Conservation (phyloP, 2,113 vertebrate genomes). For the Hippocampus zosterae region DNA sequence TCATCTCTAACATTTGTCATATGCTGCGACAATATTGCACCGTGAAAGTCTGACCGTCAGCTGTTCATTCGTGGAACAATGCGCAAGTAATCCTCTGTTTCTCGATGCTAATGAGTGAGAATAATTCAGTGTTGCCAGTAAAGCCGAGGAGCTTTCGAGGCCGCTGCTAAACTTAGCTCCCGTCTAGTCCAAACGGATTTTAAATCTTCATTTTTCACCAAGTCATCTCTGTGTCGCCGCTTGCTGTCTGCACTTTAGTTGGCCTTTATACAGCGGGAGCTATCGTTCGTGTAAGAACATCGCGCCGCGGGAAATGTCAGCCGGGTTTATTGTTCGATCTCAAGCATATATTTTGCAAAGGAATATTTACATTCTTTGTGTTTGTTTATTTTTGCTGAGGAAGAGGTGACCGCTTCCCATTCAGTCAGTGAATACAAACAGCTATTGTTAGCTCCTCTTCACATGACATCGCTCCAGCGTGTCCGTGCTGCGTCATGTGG, state of each 20-base stretch:
- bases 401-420: neutral
- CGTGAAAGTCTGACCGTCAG: neutral
- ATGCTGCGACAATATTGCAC: neutral
- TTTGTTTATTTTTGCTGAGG: neutral
- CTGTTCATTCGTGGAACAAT: neutral
- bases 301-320: neutral
- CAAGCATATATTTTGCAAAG: neutral
- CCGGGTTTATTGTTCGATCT: neutral
- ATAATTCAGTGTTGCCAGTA: neutral
- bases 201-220: slow-evolving; percentile 1
- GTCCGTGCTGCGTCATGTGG: neutral
- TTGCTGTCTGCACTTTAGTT: neutral
- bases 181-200: neutral
- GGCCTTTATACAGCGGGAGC: neutral
- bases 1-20: neutral
- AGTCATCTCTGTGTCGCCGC: neutral
- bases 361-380: neutral
- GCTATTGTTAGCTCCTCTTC: neutral
- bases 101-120: neutral
- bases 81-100: slow-evolving; percentile 18
- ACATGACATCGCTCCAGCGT: slow-evolving; percentile 13
- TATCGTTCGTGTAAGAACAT: neutral
- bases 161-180: slow-evolving; percentile 1
- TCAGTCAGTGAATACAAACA: slow-evolving; percentile 11
- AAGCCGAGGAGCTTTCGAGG: neutral